Base-by-base conservation (phyloP, 2,888 invertebrate species). In the Cephus sareptanus region DNA sequence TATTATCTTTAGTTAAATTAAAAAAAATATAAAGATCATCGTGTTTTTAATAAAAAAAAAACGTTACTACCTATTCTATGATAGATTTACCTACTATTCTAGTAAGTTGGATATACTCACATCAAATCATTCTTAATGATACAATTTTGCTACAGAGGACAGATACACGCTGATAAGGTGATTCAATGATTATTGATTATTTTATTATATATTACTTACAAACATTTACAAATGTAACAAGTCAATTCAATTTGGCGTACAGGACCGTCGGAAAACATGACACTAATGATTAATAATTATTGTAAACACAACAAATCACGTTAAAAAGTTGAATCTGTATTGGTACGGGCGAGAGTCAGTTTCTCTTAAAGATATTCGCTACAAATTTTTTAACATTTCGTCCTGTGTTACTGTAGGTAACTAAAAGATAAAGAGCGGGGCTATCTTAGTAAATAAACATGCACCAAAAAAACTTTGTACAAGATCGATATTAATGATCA, bases 211-310 rank as follows among this genome's bases (percentile, higher is more conserved):
- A 88, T 86, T 89, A 89, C 89, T 89, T 89, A 89, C 89, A 89
- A 89, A 89, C 89, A 89, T 89, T 89, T 89, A 89, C 89, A 89
- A 89, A 89, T 89, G 88, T 89, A 89, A 89, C 89, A 89, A 89
- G 86, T 89, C 89, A 89, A 89, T 89, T 89, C 88, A 89, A 88
- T 89, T 89, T 89, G 87, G 89, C 89, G 86, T 89, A 89, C 86
- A 88, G 87, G 85, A 89, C 87, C 86, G 83, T 89, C 85, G 79
- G 85, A 85, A 87, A 87, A 86, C 85, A 86, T 87, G 88, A 87
- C 83, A 86, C 83, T 85, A 85, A 81, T 83, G 80, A 82, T 81
- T 80, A 75, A 76, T 81, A 81, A 84, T 81, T 77, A 77, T 79
- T 69, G 30, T 37, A 74, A 74, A 33, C 35, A 40, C 33, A 77